phyloP scores from a whole-genome alignment of 2,888 invertebrate genomes.

The Rotaria magnacalcarata region DNA sequence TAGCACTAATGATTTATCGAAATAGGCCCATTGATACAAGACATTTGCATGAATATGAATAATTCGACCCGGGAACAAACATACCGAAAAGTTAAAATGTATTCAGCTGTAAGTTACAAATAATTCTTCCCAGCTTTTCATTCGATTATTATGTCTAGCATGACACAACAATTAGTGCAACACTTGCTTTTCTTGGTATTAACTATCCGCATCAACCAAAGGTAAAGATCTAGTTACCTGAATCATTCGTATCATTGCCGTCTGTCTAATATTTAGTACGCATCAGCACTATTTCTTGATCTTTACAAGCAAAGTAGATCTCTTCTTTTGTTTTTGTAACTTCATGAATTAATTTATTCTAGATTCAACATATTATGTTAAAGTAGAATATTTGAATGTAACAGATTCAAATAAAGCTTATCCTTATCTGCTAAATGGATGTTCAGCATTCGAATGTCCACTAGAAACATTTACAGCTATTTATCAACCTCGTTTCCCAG shows the following conservation, averaged over 20 bases:
- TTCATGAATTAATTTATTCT: no score
- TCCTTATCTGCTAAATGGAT: no score
- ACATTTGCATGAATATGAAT: neutral
- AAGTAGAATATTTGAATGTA: no score
- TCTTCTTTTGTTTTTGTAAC: neutral
- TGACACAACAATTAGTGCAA: conserved; percentile 73
- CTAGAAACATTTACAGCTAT: no score
- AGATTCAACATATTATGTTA: no score
- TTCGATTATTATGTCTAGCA: conserved; percentile 62
- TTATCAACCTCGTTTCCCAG: no score
- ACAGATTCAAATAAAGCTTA: no score
- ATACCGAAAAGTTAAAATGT: neutral
- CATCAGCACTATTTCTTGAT: neutral
- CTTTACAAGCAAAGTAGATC: neutral
- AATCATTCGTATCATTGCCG: neutral
- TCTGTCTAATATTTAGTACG: neutral
- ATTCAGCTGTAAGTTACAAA: conserved; percentile 9
- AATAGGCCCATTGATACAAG: conserved; percentile 1
- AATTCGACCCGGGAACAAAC: neutral
- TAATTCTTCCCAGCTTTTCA: neutral
- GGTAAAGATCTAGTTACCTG: neutral
- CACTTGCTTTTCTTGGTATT: conserved; percentile 70
- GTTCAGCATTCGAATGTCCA: no score
- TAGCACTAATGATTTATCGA: no score
- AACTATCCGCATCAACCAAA: conserved; percentile 22